A percentile compares a stretch with the other conserved stretches of the same genome.
Conservation (phyloP, 2,797 vertebrate genomes). For the Scolopax bukidnonensis region DNA sequence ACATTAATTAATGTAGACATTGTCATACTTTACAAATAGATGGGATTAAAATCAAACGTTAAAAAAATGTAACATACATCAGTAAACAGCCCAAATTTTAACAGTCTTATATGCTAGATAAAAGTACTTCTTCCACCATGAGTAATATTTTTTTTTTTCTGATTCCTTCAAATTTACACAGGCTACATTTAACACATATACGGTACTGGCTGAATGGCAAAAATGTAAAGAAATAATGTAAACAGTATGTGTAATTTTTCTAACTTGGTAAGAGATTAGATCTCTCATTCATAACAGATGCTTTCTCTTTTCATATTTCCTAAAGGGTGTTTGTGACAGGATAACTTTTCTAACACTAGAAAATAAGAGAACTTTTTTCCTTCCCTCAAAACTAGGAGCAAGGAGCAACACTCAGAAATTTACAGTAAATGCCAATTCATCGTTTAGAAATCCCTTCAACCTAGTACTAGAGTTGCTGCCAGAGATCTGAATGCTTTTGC, state of each 20-base stretch:
- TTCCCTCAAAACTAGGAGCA: background rate
- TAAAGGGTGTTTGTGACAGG: background rate
- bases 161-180: background rate
- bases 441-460: conserved; percentile 69
- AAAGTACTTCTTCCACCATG: background rate
- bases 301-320: background rate
- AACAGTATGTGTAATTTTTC: background rate
- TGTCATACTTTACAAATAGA: conserved; percentile 66
- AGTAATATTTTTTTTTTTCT: background rate
- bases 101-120: background rate
- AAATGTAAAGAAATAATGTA: background rate
- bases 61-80: background rate
- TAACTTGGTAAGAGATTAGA: background rate
- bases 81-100: conserved; percentile 29
- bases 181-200: background rate
- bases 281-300: background rate
- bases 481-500: conserved; percentile 79
- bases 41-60: conserved; percentile 44
- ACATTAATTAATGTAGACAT: conserved; percentile 72
- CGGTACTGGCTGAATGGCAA: background rate
- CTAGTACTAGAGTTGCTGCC: conserved; percentile 64
- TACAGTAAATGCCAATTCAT: conserved; percentile 51
- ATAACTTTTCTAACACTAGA: background rate
- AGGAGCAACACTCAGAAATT: conserved; percentile 33
- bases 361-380: conserved; percentile 6